phyloP scores from a whole-genome alignment of 2,113 vertebrate species.

The Telmatochromis sp. region DNA sequence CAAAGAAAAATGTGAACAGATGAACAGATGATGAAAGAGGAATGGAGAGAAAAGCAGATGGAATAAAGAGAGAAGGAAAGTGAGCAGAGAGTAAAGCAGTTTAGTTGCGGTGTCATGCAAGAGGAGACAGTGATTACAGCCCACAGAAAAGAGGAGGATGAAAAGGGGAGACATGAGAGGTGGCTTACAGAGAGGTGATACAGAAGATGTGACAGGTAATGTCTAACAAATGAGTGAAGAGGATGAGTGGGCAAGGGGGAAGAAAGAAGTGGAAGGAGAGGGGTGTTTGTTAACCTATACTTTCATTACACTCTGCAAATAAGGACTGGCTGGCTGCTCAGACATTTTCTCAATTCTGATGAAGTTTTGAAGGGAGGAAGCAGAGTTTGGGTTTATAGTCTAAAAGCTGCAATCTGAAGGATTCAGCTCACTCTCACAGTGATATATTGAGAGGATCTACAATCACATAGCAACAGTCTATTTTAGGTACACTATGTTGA shows the following conservation, averaged over 20 bases:
- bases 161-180: background rate
- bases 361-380: background rate
- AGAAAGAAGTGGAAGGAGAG: background rate
- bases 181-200: background rate
- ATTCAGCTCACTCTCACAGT: background rate
- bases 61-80: background rate
- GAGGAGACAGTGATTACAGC: background rate
- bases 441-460: background rate
- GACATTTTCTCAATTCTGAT: background rate
- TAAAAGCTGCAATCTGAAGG: background rate
- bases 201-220: background rate
- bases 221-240: background rate
- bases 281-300: background rate
- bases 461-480: slow-evolving; percentile 8
- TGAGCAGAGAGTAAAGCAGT: background rate
- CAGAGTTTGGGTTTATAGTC: background rate
- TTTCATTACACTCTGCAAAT: background rate
- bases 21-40: background rate
- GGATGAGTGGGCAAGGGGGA: background rate
- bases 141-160: background rate
- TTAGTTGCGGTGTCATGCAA: background rate
- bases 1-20: background rate
- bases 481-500: background rate
- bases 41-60: background rate
- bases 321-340: background rate